Percentiles rank a stretch among this genome's conserved stretches.
These are phyloP conservation scores for Oryzias woworae DNA, from an alignment of 2,113 vertebrate genomes.

Conservation along the genomic window DNA sequence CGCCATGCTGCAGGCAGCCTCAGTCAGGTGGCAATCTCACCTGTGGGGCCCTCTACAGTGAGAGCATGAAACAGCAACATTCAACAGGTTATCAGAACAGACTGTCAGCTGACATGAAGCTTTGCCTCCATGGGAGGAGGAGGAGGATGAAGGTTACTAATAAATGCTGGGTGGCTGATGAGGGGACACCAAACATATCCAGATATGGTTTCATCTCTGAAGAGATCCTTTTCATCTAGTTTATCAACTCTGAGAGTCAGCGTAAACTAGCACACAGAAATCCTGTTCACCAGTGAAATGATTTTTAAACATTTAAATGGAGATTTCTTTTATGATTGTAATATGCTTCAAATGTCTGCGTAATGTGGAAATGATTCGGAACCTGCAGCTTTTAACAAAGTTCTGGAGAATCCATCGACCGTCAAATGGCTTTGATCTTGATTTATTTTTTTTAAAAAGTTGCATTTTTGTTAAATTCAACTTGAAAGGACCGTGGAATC, in stretches of 20 bases:
- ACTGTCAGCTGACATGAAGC: constrained; percentile 46
- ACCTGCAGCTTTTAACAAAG: too few species aligned
- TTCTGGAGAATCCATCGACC: background rate
- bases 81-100: constrained; percentile 59
- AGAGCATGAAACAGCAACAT: constrained; percentile 73
- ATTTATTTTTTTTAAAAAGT: background rate
- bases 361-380: too few species aligned
- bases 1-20: constrained; percentile 28
- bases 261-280: too few species aligned
- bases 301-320: too few species aligned
- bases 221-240: background rate
- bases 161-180: constrained; percentile 6
- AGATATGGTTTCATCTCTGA: background rate
- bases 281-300: too few species aligned
- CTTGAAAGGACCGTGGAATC: constrained; percentile 31
- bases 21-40: constrained; percentile 61
- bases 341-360: too few species aligned
- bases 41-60: constrained; percentile 74
- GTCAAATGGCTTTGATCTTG: constrained; percentile 1
- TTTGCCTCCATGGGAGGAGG: background rate
- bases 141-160: constrained; percentile 7
- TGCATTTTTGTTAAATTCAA: constrained; percentile 5
- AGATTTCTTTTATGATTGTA: too few species aligned
- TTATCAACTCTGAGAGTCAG: background rate
- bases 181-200: background rate